Evolutionary conservation across 2,888 invertebrate species (phyloP), one percentile per base, ranked within the genome.

Genomic region (Polylopha cassiicola): DNA sequence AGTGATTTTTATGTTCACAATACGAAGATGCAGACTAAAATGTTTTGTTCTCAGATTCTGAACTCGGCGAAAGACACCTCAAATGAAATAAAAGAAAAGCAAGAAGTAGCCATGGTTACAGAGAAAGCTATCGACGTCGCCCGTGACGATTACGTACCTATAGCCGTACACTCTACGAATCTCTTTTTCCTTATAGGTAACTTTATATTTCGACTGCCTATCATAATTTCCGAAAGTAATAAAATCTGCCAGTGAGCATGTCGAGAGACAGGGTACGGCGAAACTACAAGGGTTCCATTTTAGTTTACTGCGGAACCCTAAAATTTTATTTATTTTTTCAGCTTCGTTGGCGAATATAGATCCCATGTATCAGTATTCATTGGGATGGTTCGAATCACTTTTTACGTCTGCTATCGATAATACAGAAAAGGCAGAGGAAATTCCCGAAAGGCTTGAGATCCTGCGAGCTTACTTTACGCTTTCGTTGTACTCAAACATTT

Each of bases 311-410:
- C 5, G 17, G 5, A 14, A 22, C 2, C 2, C 46, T 50, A 31
- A 21, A n/a, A n/a, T n/a, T 9, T 10, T 11, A 5, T 14, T 10
- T 8, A 20, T 2, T 4, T 43, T 77, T 77, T 33, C 64, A 92
- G 94, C 91, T 42, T 94, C 95, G 42, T 77, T 98, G 61, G 93
- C 95, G 3, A 92, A 94, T 61, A 95, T 98, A 51, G 97, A 98
- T 79, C 97, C 97, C 1, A 98, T 98, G 98, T 98, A 98, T 75
- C 97, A 98, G 70, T 98, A 97, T 73, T 97, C 97, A 0, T 82
- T 98, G 55, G 89, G 89, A 2, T 98, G 98, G 98, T 98, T 97
- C 72, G 94, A 98, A 60, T 92, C 93, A 52, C 86, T 98, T 15
- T 98, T 94, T 72, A 91, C 92, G 54, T 86, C 90, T 28, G 90